A percentile compares a stretch with the other conserved stretches of the same genome.
Evolutionary conservation across 2,797 vertebrate species (phyloP).

Genomic region (Petrocephalus schoutedeni): DNA sequence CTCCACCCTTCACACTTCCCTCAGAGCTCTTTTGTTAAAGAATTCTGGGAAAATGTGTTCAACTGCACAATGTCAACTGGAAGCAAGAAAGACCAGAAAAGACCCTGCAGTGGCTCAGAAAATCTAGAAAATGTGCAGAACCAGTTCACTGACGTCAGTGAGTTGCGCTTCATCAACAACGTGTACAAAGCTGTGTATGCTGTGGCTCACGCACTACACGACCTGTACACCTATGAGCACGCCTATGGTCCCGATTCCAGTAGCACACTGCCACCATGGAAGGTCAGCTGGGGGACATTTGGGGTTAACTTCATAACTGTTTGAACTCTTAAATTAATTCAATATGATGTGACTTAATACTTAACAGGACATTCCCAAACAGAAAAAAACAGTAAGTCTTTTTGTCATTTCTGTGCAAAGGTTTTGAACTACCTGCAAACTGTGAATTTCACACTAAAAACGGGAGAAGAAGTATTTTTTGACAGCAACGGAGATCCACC

Average conservation of each 20-base stretch:
- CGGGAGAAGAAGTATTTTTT: slow-evolving; percentile 63
- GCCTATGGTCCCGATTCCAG: slow-evolving; percentile 42
- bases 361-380: neutral
- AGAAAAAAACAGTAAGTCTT: neutral
- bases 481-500: slow-evolving; percentile 65
- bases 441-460: slow-evolving; percentile 60
- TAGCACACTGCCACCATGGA: slow-evolving; percentile 63
- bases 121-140: slow-evolving; percentile 59
- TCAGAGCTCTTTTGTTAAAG: slow-evolving; percentile 55
- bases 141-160: slow-evolving; percentile 48
- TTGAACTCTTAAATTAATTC: neutral
- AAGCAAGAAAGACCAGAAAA: slow-evolving; percentile 22
- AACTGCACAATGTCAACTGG: slow-evolving; percentile 50
- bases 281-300: slow-evolving; percentile 53
- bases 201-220: slow-evolving; percentile 59
- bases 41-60: slow-evolving; percentile 65
- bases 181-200: slow-evolving; percentile 70
- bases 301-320: neutral
- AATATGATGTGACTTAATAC: neutral
- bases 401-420: slow-evolving; percentile 41
- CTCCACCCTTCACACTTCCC: slow-evolving; percentile 60
- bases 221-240: slow-evolving; percentile 51
- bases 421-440: slow-evolving; percentile 56
- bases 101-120: slow-evolving; percentile 61
- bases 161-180: slow-evolving; percentile 46